Conservation (phyloP, 2,113 vertebrate species). For the Heterocephalus glaber region DNA sequence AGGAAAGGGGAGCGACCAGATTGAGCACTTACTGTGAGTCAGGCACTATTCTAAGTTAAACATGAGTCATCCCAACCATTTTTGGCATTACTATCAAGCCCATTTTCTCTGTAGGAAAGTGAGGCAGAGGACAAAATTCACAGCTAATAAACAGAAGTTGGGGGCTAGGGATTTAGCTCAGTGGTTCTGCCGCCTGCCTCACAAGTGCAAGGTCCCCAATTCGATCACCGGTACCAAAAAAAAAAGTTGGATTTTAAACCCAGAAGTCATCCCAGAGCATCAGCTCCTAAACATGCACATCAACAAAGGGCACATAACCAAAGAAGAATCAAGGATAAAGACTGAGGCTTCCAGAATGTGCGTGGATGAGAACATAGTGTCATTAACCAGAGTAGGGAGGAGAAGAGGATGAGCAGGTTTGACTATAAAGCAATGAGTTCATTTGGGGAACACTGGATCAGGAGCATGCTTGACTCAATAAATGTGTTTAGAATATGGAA, state of each 20-base stretch:
- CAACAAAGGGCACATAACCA: neutral
- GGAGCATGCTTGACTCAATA: neutral
- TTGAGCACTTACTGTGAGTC: neutral
- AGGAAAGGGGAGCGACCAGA: neutral
- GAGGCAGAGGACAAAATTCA: neutral
- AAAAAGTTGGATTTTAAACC: constrained; percentile 31
- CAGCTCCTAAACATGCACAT: neutral
- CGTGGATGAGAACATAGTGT: neutral
- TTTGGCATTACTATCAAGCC: neutral
- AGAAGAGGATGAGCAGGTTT: constrained; percentile 6
- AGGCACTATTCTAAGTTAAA: neutral
- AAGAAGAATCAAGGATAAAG: neutral
- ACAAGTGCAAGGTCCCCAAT: too few relatives aligned
- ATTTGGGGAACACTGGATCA: neutral
- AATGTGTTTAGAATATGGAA: neutral
- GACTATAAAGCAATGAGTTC: neutral
- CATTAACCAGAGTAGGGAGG: neutral
- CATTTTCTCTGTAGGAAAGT: constrained; percentile 9
- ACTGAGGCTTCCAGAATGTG: neutral
- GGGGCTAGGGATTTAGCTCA: too few relatives aligned
- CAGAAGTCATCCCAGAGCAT: constrained; percentile 17
- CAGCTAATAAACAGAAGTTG: neutral
- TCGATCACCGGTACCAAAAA: too few relatives aligned
- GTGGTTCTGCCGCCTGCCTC: too few relatives aligned
- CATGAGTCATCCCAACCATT: neutral